Evolutionary conservation across 1,140 invertebrate species (phyloP).

Genomic region (Druon quercuslanigerum): DNA sequence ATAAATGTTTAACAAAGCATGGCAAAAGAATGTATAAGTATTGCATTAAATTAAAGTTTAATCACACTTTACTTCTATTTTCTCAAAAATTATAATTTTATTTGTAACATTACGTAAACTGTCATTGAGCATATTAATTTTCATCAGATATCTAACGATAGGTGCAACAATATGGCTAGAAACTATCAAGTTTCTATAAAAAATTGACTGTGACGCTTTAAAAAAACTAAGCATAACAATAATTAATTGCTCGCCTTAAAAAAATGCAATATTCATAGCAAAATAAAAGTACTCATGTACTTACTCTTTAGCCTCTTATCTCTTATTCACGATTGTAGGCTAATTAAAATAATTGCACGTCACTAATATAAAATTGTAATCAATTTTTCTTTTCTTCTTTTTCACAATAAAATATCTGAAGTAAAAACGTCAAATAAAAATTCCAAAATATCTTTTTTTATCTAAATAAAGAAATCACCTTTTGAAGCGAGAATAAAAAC

Average conservation of each 20-base stretch:
- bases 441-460: not conserved
- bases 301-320: not conserved
- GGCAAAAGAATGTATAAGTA: not conserved
- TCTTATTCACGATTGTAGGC: not conserved
- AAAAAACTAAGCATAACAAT: too few relatives aligned
- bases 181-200: not conserved
- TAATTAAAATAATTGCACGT: constrained; percentile 1
- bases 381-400: not conserved
- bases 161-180: not conserved
- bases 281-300: not conserved
- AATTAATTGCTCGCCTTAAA: too few relatives aligned
- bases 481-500: too few relatives aligned
- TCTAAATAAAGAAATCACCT: too few relatives aligned
- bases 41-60: not conserved
- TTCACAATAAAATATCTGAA: not conserved
- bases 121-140: not conserved
- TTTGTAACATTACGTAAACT: not conserved
- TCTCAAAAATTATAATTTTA: not conserved
- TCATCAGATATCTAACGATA: not conserved
- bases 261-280: not conserved
- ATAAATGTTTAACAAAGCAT: not conserved
- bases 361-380: not conserved
- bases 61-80: not conserved
- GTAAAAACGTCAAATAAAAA: not conserved
- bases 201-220: not conserved